Base-by-base conservation (phyloP, 2,888 invertebrate species). In the Neocrepidodera transversa region DNA sequence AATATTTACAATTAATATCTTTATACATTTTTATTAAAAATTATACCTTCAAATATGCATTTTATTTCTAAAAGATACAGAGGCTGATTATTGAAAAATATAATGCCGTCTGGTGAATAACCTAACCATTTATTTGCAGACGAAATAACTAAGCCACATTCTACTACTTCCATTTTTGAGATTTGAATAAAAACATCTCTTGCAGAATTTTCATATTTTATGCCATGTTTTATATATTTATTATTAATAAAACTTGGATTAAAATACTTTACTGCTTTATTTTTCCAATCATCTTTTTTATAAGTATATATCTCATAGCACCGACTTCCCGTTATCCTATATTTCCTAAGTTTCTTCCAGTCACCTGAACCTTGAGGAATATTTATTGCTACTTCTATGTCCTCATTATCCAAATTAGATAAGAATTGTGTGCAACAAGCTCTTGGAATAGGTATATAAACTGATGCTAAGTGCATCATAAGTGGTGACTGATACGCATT, bases 321-420 rank as follows among this genome's bases (percentile, higher is more conserved):
- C 16, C 60, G 50, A 35, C 49, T 53, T 20, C 62, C 64, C 30
- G 62, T 64, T 18, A 64, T 42, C n/a, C 60, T 32, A 60, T 40
- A 64, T 38, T 54, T 55, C 26, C 60, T 56, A 26, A 57, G 28
- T 43, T 48, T 26, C 17, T 56, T 14, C 64, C 64, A 64, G 28
- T 40, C 17, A 5, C 7, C 32, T 20, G 32, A 42, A 49, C 18
- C 5, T 13, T 56, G 56, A 11, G 30, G 13, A 36, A 14, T 23
- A 26, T 42, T 18, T 36, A 55, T 36, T 11, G 11, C 13, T 16
- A 17, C 10, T 14, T 55, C 54, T 14, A 45, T 10, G 7, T 35
- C 30, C 11, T 26, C 40, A 35, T 26, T 52, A 54, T 26, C 1
- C 3, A 54, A 20, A 45, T 18, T 16, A 45, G 28, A 11, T 35